Base-by-base conservation (phyloP, 2,113 vertebrate genomes). In the Castor canadensis region DNA sequence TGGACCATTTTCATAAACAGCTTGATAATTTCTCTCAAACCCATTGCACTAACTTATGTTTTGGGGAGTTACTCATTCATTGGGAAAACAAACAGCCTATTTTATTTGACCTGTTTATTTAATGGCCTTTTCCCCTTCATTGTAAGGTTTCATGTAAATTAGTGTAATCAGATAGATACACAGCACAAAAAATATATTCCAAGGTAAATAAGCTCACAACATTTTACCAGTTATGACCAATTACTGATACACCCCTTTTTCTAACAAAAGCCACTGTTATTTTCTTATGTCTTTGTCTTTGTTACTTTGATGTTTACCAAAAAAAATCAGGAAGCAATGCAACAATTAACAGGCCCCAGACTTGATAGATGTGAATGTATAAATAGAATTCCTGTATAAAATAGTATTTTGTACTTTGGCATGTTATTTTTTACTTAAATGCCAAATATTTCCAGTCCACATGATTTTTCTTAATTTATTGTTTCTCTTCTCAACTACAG, bases 401-500 rank as follows among this genome's bases (percentile, higher is more conserved):
- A 64, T 16, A 7, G 30, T 30, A 69, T 69, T 91, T 95, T 58
- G 4, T 49, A 38, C 82, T 77, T 47, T 28, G 22, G 15, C 35
- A 60, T 79, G n/a, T 86, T 88, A 22, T 95, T 83, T 73, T 54
- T 62, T 7, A 40, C 10, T 73, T 54, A 75, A 66, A 38, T 77
- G 10, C 28, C 2, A 13, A 72, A 94, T 67, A 56, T 47, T 79
- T 4, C 6, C 35, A 30, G 20, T 79, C 3, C 49, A 52, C 17
- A 45, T 91, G 47, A 67, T 71, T 89, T 67, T 93, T 67, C 52
- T 40, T 82, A 85, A 92, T 71, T 66, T 17, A 87, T 11, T 49
- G 43, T 95, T 95, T 94, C 32, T 49, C 66, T 90, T 96, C 92
- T 87, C 43, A 93, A 81, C 45, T 79, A 80, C 38, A 47, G 19